Percentiles rank a stretch among this genome's conserved stretches.
Conservation (phyloP, 2,888 invertebrate species). For the Icerya purchasi region DNA sequence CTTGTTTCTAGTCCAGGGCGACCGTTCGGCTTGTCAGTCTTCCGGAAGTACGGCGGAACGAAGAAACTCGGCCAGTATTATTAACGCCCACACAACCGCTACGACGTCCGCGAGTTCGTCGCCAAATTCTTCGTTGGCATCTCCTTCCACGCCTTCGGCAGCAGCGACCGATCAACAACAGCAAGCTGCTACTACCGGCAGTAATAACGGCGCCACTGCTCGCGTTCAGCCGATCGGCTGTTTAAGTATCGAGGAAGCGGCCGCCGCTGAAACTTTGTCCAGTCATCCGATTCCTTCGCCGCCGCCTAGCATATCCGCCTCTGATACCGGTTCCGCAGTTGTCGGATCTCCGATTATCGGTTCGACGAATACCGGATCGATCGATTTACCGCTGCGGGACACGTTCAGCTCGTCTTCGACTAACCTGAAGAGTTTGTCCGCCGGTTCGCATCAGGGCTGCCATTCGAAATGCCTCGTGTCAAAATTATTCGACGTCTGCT, state of each 20-base stretch:
- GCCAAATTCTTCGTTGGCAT: neutral
- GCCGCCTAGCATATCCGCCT: constrained; percentile 16
- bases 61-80: constrained; percentile 12
- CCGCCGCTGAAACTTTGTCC: neutral
- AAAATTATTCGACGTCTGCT: constrained; percentile 85
- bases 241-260: constrained; percentile 13
- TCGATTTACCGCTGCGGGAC: constrained; percentile 5
- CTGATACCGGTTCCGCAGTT: constrained; percentile 15
- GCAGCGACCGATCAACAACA: neutral
- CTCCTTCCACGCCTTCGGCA: neutral
- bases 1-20: constrained; percentile 69
- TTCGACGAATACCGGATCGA: constrained; percentile 18
- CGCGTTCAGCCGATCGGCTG: constrained; percentile 15
- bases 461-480: constrained; percentile 57
- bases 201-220: constrained; percentile 2
- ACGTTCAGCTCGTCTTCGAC: constrained; percentile 14
- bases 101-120: neutral
- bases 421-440: constrained; percentile 7
- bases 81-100: neutral
- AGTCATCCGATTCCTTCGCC: neutral
- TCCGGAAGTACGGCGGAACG: constrained; percentile 11
- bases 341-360: constrained; percentile 17
- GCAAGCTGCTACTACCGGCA: constrained; percentile 4
- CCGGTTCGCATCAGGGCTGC: constrained; percentile 16
- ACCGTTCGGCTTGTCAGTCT: constrained; percentile 23